These are phyloP conservation scores for Stichopus chloronotus DNA, from an alignment of 35 echinoderm and acorn worm species.

Conservation along the genomic window DNA sequence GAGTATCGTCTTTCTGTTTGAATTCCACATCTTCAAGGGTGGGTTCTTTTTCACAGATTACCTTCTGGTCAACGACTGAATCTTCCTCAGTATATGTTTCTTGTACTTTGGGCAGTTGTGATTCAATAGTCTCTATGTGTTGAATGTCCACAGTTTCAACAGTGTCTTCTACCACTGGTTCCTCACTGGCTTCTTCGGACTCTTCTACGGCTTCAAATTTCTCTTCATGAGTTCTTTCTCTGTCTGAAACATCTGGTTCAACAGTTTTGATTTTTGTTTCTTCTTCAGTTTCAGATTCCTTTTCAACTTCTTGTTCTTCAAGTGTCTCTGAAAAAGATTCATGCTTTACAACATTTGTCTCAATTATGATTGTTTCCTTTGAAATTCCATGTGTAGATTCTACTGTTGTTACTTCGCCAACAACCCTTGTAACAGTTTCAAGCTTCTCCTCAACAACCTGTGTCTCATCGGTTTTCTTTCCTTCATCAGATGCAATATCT, in stretches of 20 bases:
- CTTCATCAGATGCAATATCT: neutral
- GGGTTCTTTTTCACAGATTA: neutral
- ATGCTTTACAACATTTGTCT: no score
- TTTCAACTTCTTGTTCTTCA: conserved; percentile 13
- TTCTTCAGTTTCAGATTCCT: neutral
- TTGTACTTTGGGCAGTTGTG: conserved; percentile 6
- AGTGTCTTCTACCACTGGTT: conserved; percentile 7
- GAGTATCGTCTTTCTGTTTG: neutral
- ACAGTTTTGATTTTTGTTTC: conserved; percentile 17
- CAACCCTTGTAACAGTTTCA: no score
- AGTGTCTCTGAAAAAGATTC: neutral
- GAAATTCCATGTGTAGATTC: no score
- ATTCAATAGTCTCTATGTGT: neutral
- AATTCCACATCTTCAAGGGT: conserved; percentile 17
- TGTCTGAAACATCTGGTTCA: neutral
- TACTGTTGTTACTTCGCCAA: no score
- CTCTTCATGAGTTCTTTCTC: neutral
- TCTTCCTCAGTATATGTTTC: neutral
- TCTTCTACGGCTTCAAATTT: neutral
- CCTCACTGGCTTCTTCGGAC: neutral
- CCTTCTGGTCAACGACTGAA: neutral
- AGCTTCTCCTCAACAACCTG: no score
- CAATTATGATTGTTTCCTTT: no score
- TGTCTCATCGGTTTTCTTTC: neutral
- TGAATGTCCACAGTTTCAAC: neutral